phyloP scores from a whole-genome alignment of 2,113 vertebrate species.

The Equus quagga region DNA sequence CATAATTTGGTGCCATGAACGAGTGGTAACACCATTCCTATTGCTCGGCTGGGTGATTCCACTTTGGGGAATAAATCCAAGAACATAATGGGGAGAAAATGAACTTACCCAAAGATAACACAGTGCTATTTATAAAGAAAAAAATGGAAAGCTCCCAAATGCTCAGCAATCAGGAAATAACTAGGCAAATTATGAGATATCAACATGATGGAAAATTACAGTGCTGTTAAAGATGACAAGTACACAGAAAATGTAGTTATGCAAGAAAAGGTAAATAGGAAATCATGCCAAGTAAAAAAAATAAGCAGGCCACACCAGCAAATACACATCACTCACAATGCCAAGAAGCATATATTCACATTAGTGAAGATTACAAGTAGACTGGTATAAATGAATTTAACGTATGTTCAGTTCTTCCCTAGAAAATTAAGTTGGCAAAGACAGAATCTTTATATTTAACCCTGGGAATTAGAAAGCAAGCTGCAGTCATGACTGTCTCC shows the following conservation, averaged over 20 bases:
- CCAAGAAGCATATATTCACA: not conserved
- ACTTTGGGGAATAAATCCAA: not conserved
- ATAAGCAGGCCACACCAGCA: not conserved
- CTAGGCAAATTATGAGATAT: not conserved
- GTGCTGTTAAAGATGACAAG: not conserved
- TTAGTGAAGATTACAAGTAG: not conserved
- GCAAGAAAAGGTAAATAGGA: not conserved
- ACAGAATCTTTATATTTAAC: not conserved
- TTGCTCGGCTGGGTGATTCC: not conserved
- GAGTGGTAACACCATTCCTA: accelerated
- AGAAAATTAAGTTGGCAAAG: not conserved
- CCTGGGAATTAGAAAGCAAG: not conserved
- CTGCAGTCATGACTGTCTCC: not conserved
- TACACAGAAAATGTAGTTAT: not conserved
- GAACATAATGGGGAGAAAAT: not conserved
- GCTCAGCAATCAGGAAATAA: not conserved
- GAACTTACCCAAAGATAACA: not conserved
- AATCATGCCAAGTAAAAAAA: not conserved
- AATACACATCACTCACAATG: accelerated
- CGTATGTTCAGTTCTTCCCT: not conserved
- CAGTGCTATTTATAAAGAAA: not conserved
- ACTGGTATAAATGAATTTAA: no score
- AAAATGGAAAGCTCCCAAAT: not conserved
- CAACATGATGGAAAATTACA: not conserved
- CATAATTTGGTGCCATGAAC: not conserved